Conservation (phyloP, 2,888 invertebrate species). For the Pseudococcus longispinus region DNA sequence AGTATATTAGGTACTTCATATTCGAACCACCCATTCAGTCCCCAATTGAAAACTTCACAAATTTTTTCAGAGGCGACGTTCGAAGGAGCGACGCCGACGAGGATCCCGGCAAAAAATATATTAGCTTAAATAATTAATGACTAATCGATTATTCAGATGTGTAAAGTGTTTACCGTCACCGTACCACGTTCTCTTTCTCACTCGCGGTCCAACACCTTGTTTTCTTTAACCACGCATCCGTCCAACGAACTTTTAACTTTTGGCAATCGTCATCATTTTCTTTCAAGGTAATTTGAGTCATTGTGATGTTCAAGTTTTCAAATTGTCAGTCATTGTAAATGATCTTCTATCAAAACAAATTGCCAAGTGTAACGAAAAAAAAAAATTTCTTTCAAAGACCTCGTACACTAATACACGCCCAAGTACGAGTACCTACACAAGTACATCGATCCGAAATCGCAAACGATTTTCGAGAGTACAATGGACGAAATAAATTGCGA, state of each 20-base stretch:
- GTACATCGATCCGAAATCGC: neutral
- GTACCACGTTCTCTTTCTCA: neutral
- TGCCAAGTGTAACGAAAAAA: conserved; percentile 31
- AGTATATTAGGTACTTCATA: too few relatives aligned
- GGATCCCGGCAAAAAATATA: neutral
- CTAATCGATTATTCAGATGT: conserved; percentile 9
- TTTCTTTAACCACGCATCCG: conserved; percentile 17
- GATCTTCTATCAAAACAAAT: conserved; percentile 39
- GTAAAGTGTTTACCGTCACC: neutral
- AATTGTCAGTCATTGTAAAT: conserved; percentile 44
- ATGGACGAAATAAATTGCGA: neutral
- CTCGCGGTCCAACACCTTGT: conserved; percentile 14
- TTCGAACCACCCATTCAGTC: neutral
- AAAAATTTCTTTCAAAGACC: conserved; percentile 5
- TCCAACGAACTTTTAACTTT: conserved; percentile 36
- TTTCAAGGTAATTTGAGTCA: conserved; percentile 45
- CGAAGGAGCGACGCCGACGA: neutral
- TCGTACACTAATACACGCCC: neutral
- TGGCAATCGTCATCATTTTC: conserved; percentile 37
- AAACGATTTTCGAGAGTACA: neutral
- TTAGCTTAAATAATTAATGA: conserved; percentile 15
- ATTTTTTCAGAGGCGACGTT: neutral
- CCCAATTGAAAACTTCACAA: neutral
- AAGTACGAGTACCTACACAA: conserved; percentile 7
- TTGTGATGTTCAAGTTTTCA: conserved; percentile 41